Evolutionary conservation across 1,140 invertebrate genomes (phyloP).

Genomic region (Drosophila kurseongensis): DNA sequence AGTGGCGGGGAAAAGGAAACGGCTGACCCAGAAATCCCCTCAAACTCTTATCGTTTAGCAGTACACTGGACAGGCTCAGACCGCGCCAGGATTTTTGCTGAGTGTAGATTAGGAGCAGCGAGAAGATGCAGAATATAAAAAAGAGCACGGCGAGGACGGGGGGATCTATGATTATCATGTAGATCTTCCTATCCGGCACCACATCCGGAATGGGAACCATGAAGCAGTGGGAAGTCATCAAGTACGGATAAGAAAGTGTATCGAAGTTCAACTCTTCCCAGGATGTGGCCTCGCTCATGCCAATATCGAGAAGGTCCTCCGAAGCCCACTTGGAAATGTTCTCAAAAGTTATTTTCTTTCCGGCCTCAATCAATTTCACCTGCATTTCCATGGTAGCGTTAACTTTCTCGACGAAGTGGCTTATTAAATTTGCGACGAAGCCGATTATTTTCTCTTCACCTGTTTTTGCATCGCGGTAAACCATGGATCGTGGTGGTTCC

Average conservation of each 20-base stretch:
- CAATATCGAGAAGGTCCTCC: conserved; percentile 43
- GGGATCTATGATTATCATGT: conserved; percentile 24
- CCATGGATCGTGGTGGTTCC: conserved; percentile 46
- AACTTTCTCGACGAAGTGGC: conserved; percentile 31
- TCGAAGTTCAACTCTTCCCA: not conserved
- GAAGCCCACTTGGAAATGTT: conserved; percentile 7
- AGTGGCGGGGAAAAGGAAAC: conserved; percentile 25
- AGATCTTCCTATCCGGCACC: conserved; percentile 39
- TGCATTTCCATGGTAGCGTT: conserved; percentile 36
- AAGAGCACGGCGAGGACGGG: conserved; percentile 22
- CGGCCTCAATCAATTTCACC: not conserved
- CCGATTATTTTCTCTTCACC: conserved; percentile 31
- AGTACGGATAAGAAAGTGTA: conserved; percentile 44
- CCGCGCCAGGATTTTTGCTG: conserved; percentile 32
- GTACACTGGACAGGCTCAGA: conserved; percentile 20
- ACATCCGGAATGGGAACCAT: conserved; percentile 50
- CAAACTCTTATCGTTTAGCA: conserved; percentile 55
- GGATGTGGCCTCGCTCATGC: conserved; percentile 3
- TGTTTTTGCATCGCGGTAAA: conserved; percentile 4
- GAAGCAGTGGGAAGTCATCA: conserved; percentile 33
- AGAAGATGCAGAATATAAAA: conserved; percentile 45
- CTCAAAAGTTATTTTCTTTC: not conserved
- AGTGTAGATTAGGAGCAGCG: conserved; percentile 54
- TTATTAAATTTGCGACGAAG: conserved; percentile 44
- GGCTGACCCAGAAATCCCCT: conserved; percentile 59